These are phyloP conservation scores for Malacoctenus gilli DNA, from an alignment of 2,797 vertebrate genomes.

Conservation along the genomic window DNA sequence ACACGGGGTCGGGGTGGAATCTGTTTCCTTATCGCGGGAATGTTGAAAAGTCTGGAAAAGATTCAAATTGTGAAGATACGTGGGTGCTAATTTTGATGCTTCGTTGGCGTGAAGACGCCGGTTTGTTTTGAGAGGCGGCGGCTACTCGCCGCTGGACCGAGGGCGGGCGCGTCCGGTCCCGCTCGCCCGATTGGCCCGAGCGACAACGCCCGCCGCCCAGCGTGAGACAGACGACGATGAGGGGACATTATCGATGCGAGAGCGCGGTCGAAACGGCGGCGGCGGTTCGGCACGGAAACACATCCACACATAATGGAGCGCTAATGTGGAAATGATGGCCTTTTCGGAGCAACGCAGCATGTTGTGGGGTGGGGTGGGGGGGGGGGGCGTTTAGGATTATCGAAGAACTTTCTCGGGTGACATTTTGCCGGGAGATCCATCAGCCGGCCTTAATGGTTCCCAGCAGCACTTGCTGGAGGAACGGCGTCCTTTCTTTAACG, in stretches of 20 bases:
- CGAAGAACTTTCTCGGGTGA: slow-evolving; percentile 54
- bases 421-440: slow-evolving; percentile 73
- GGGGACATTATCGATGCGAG: slow-evolving; percentile 21
- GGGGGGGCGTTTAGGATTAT: slow-evolving; percentile 60
- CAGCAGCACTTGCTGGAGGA: slow-evolving; percentile 52
- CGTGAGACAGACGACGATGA: slow-evolving; percentile 31
- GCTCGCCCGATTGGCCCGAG: too few relatives aligned
- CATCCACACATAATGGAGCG: slow-evolving; percentile 62
- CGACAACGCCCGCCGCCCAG: too few relatives aligned
- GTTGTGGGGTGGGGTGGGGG: slow-evolving; percentile 50
- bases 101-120: too few relatives aligned
- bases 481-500: slow-evolving; percentile 55
- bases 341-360: slow-evolving; percentile 62
- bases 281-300: slow-evolving; percentile 43
- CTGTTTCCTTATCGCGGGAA: too few relatives aligned
- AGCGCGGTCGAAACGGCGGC: slow-evolving; percentile 50
- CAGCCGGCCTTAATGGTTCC: slow-evolving; percentile 68
- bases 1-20: too few relatives aligned
- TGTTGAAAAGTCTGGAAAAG: too few relatives aligned
- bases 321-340: slow-evolving; percentile 70
- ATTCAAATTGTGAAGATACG: too few relatives aligned
- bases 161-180: too few relatives aligned
- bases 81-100: too few relatives aligned
- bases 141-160: too few relatives aligned
- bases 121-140: too few relatives aligned